Base-by-base conservation (phyloP, 2,888 invertebrate species). In the Pasiphila rectangulata region DNA sequence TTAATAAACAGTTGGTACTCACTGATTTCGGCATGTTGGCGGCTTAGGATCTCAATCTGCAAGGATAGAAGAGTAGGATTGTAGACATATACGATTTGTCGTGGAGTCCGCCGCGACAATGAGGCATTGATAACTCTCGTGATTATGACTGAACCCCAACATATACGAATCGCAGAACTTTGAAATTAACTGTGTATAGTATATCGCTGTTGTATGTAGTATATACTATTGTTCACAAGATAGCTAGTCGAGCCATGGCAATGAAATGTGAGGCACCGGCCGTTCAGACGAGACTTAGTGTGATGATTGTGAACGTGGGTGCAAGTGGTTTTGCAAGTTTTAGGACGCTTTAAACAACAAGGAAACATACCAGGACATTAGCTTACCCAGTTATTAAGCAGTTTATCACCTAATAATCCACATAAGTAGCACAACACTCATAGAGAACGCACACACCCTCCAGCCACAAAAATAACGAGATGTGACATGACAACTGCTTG, bases 1-100 rank as follows among this genome's bases (percentile, higher is more conserved):
- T 10, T 9, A 23, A 7, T 9, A 27, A 23, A 38, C 4, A 23
- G 13, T 17, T 19, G 21, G 13, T 66, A 91, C 91, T 91, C 73
- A 91, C 91, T 81, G 91, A 91, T 91, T 91, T 91, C 80, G 91
- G 91, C 90, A 91, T 91, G 80, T 90, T 91, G 89, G 78, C 78
- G 80, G 78, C 72, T 81, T 76, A 67, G 82, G 80, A 81, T 84
- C 74, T 79, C 83, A 77, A 88, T 89, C 89, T 89, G 87, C 52
- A 87, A 88, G 42, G 47, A 66, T 29, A 67, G 59, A 72, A 75
- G 46, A 75, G 59, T 59, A 61, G 10, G 9, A 32, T 9, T 32
- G 17, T 19, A 32, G 9, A 10, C 57, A 67, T 71, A 56, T 73
- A 63, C 74, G 69, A 69, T 66, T 56, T 61, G 61, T 59, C 59